A percentile compares a stretch with the other conserved stretches of the same genome.
Conservation (phyloP, 92 coral and sea anemone genomes). For the Zoanthus sociatus region DNA sequence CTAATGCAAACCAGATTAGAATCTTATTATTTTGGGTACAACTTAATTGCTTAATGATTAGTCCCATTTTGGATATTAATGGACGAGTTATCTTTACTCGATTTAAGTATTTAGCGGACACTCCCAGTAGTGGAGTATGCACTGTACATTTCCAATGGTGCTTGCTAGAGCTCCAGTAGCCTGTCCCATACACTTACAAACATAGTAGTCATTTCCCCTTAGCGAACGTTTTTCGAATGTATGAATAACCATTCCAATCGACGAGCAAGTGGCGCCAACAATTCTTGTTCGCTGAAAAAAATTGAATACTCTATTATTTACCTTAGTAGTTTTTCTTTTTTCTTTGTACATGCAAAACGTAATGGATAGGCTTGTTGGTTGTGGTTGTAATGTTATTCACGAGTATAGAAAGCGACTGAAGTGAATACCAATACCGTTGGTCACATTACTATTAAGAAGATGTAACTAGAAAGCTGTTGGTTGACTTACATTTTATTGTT, state of each 20-base stretch:
- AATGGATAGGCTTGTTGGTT: too few species aligned
- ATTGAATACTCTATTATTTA: background rate
- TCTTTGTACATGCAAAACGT: too few species aligned
- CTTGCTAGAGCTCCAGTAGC: background rate
- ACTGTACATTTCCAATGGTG: background rate
- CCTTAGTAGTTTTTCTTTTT: too few species aligned
- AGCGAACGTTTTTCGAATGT: background rate
- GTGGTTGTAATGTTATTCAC: too few species aligned
- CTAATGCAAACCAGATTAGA: background rate
- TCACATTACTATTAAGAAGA: too few species aligned
- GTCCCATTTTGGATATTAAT: too few species aligned
- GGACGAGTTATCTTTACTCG: background rate
- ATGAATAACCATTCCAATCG: background rate
- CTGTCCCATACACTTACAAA: background rate
- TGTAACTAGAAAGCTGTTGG: too few species aligned
- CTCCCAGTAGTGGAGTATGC: background rate
- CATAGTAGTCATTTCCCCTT: background rate
- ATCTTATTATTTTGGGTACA: too few species aligned
- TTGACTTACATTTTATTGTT: too few species aligned
- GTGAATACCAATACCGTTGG: too few species aligned
- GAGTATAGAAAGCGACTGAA: too few species aligned
- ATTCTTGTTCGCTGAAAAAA: background rate
- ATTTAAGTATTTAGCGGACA: background rate
- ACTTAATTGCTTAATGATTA: too few species aligned
- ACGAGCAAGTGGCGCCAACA: constrained; percentile 1